These are phyloP conservation scores for Larimichthys crocea DNA, from an alignment of 2,113 vertebrate genomes.

Conservation along the genomic window DNA sequence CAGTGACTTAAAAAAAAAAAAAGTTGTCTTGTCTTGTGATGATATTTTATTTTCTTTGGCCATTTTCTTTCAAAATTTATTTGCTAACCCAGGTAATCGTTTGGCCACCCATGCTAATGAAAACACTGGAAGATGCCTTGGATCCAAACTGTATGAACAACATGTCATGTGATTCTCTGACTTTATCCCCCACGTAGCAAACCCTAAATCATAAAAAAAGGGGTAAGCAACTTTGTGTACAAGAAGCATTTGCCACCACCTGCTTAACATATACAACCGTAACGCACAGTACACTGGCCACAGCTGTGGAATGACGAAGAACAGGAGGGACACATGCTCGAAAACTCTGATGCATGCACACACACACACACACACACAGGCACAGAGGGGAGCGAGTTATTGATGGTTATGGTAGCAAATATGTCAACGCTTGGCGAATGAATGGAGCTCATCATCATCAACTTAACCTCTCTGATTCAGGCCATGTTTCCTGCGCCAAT, in stretches of 20 bases:
- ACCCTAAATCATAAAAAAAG: slow-evolving; percentile 18
- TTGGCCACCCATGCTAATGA: slow-evolving; percentile 29
- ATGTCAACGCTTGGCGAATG: slow-evolving; percentile 40
- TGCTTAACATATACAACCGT: neutral
- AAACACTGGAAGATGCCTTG: slow-evolving; percentile 12
- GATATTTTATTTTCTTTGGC: slow-evolving; percentile 40
- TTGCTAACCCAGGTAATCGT: neutral
- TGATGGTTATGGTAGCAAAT: slow-evolving; percentile 51
- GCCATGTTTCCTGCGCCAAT: slow-evolving; percentile 17
- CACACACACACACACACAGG: neutral
- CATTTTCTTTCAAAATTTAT: slow-evolving; percentile 19
- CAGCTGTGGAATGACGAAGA: slow-evolving; percentile 4
- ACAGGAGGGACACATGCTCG: slow-evolving; percentile 2
- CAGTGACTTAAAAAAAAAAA: slow-evolving; percentile 17
- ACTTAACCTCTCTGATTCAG: slow-evolving; percentile 14
- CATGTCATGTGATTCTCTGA: slow-evolving; percentile 9
- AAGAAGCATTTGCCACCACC: neutral
- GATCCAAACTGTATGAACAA: neutral
- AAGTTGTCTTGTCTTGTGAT: too few species aligned
- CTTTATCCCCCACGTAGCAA: neutral
- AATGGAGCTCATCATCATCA: slow-evolving; percentile 53
- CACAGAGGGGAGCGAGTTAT: slow-evolving; percentile 42
- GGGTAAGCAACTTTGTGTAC: neutral
- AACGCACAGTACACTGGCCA: neutral
- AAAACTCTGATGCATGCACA: neutral